These are phyloP conservation scores for Drosophila diplacantha DNA, from an alignment of 2,888 invertebrate species.

Conservation along the genomic window DNA sequence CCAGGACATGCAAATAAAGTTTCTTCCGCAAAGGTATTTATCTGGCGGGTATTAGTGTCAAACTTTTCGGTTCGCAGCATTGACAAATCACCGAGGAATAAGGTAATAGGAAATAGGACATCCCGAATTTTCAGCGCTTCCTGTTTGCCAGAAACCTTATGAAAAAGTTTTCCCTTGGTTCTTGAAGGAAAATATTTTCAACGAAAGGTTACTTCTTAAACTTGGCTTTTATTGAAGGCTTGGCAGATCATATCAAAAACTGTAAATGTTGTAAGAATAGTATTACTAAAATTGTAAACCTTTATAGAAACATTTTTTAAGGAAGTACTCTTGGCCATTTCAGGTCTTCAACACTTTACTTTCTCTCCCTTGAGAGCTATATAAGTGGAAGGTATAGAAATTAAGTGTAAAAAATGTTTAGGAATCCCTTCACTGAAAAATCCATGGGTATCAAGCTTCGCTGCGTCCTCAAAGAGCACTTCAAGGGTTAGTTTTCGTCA, in stretches of 20 bases:
- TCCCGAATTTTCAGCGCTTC: background rate
- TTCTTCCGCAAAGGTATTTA: conserved; percentile 30
- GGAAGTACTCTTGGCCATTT: background rate
- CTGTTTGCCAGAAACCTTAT: background rate
- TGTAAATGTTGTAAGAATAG: too few species aligned
- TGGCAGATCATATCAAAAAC: too few species aligned
- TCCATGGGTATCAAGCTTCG: background rate
- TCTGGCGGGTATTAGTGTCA: conserved; percentile 40
- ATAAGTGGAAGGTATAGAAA: too few species aligned
- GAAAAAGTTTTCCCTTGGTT: background rate
- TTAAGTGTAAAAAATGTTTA: background rate
- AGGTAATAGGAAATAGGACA: conserved; percentile 1
- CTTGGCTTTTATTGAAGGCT: too few species aligned
- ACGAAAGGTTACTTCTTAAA: too few species aligned
- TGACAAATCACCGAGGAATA: conserved; percentile 25
- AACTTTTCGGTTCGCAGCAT: conserved; percentile 20
- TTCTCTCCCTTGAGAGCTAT: background rate
- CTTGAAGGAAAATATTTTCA: background rate
- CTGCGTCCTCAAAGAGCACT: conserved; percentile 5
- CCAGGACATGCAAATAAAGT: conserved; percentile 40
- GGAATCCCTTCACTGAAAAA: conserved; percentile 6
- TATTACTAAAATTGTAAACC: too few species aligned
- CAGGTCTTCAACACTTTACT: accelerated
- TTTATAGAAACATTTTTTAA: too few species aligned
- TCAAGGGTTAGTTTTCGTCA: conserved; percentile 28